These are phyloP conservation scores for Carcinoscorpius rotundicauda DNA, from an alignment of 1,140 invertebrate genomes.

Conservation along the genomic window DNA sequence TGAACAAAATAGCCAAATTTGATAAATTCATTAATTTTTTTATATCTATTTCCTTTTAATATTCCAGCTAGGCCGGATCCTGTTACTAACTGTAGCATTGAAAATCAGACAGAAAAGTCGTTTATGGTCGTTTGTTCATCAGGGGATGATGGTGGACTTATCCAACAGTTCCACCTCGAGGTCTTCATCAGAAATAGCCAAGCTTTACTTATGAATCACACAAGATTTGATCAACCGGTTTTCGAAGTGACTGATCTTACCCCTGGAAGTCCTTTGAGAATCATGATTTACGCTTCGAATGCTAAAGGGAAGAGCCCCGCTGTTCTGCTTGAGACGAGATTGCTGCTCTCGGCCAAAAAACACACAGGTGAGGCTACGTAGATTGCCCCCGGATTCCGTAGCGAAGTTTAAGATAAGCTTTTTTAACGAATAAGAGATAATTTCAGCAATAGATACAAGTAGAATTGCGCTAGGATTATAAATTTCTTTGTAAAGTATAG, in stretches of 20 bases:
- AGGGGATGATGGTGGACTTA: constrained; percentile 63
- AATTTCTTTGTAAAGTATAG: too few relatives aligned
- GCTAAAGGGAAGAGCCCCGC: constrained; percentile 22
- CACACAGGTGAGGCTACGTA: too few relatives aligned
- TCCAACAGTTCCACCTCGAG: constrained; percentile 67
- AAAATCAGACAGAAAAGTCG: constrained; percentile 70
- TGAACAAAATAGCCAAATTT: too few relatives aligned
- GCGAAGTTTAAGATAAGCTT: too few relatives aligned
- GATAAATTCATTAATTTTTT: too few relatives aligned
- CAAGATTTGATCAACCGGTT: constrained; percentile 19
- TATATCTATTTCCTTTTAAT: too few relatives aligned
- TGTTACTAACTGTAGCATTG: constrained; percentile 67
- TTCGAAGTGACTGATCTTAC: constrained; percentile 22
- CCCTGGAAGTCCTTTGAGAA: constrained; percentile 17
- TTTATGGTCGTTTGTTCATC: constrained; percentile 60
- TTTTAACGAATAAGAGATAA: too few relatives aligned
- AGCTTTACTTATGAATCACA: constrained; percentile 18
- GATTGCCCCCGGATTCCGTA: too few relatives aligned
- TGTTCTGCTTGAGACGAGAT: constrained; percentile 4
- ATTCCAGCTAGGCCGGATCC: constrained; percentile 44
- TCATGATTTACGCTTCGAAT: constrained; percentile 24
- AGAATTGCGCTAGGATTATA: too few relatives aligned
- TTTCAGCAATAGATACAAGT: too few relatives aligned
- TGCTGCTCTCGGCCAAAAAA: too few relatives aligned
- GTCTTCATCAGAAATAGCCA: constrained; percentile 43